These are phyloP conservation scores for Chionodraco myersi DNA, from an alignment of 2,113 vertebrate species.

Conservation along the genomic window DNA sequence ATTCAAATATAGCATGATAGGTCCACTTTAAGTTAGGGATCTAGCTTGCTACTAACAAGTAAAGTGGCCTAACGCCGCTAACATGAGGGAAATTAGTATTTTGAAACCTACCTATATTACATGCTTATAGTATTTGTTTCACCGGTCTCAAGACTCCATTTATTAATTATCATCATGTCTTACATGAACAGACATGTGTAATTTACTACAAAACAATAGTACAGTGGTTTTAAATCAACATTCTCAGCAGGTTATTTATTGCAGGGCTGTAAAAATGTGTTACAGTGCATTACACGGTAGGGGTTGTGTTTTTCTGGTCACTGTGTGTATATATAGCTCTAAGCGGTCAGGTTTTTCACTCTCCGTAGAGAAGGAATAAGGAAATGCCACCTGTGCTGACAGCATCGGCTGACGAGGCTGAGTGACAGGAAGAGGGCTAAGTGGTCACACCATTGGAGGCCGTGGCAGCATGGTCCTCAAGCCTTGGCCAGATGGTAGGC, in stretches of 20 bases:
- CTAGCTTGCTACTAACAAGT: too few relatives aligned
- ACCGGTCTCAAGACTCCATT: too few relatives aligned
- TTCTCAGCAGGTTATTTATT: slow-evolving; percentile 7
- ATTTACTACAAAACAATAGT: slow-evolving; percentile 37
- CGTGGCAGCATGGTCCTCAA: slow-evolving; percentile 34
- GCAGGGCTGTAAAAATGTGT: slow-evolving; percentile 26
- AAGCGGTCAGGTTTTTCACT: slow-evolving; percentile 42
- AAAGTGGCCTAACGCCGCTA: too few relatives aligned
- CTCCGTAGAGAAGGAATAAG: slow-evolving; percentile 32
- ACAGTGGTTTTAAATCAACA: slow-evolving; percentile 10
- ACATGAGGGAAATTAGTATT: too few relatives aligned
- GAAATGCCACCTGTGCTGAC: slow-evolving; percentile 76
- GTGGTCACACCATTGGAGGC: slow-evolving; percentile 66
- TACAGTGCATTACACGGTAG: slow-evolving; percentile 22
- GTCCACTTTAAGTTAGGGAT: too few relatives aligned
- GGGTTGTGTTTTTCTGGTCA: slow-evolving; percentile 15
- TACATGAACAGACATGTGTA: not conserved
- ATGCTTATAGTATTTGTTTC: too few relatives aligned
- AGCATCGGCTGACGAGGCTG: slow-evolving; percentile 57
- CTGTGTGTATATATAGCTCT: slow-evolving; percentile 20
- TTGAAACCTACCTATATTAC: too few relatives aligned
- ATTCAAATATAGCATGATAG: too few relatives aligned
- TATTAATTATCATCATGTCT: too few relatives aligned
- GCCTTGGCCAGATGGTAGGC: slow-evolving; percentile 71
- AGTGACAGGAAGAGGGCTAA: slow-evolving; percentile 67